Evolutionary conservation across 2,888 invertebrate genomes (phyloP).

Genomic region (Callyntrura guangdongensis): DNA sequence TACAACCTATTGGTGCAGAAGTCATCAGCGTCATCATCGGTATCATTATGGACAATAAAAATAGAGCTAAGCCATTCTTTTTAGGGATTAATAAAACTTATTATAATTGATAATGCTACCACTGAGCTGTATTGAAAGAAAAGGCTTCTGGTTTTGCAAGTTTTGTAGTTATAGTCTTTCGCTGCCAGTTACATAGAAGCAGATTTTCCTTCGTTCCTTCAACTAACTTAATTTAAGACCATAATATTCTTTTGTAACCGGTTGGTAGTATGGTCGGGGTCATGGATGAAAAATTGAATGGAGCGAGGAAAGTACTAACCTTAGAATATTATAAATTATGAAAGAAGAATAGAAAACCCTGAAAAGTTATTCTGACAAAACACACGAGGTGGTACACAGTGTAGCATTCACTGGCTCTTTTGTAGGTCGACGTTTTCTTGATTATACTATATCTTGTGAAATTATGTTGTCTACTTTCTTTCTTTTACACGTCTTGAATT

Average conservation of each 20-base stretch:
- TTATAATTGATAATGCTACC: neutral
- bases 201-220: neutral
- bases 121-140: no score
- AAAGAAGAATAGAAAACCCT: no score
- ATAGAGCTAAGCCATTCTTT: no score
- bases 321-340: neutral
- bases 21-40: no score
- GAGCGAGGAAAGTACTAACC: neutral
- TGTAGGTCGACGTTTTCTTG: conserved; percentile 20
- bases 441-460: neutral
- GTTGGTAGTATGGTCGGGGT: no score
- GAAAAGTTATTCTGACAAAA: no score
- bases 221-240: neutral
- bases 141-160: no score
- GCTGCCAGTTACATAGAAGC: no score
- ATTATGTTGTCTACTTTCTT: neutral
- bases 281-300: neutral
- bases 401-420: neutral
- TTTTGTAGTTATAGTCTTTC: neutral
- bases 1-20: no score
- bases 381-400: neutral
- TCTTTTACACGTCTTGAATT: neutral
- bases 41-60: no score
- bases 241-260: no score
- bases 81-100: neutral